These are phyloP conservation scores for Laothoe populi DNA, from an alignment of 2,888 invertebrate genomes.

Conservation along the genomic window DNA sequence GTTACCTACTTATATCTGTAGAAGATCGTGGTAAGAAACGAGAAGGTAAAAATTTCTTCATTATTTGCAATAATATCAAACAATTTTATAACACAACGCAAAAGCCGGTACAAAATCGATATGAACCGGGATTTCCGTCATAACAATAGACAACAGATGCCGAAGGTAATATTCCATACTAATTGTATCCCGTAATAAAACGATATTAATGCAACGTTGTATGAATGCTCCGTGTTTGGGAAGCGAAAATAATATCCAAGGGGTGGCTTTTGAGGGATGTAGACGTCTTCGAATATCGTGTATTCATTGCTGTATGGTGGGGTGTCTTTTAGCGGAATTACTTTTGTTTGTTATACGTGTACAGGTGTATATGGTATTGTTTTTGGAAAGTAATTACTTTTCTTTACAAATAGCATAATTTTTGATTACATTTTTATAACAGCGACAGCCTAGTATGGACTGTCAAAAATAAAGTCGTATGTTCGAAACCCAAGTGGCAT, in stretches of 20 bases:
- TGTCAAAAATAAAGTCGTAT: too few relatives aligned
- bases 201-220: conserved; percentile 20
- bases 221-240: conserved; percentile 26
- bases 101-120: not conserved
- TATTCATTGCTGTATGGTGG: conserved; percentile 45
- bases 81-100: not conserved
- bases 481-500: too few relatives aligned
- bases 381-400: not conserved
- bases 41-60: too few relatives aligned
- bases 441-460: too few relatives aligned
- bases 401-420: not conserved
- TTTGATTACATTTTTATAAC: too few relatives aligned
- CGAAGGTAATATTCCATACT: conserved; percentile 17
- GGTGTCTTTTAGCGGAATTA: conserved; percentile 68
- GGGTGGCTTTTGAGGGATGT: conserved; percentile 35
- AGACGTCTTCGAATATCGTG: conserved; percentile 42
- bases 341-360: conserved; percentile 44
- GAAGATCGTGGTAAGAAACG: too few relatives aligned
- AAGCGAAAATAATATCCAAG: conserved; percentile 54
- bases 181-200: conserved; percentile 24
- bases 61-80: not conserved
- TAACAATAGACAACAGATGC: conserved; percentile 7
- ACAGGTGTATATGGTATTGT: conserved; percentile 22
- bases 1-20: too few relatives aligned
- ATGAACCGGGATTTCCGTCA: conserved; percentile 1